A percentile compares a stretch with the other conserved stretches of the same genome.
Conservation (phyloP, 2,888 invertebrate genomes). For the Protodeltote pygarga region DNA sequence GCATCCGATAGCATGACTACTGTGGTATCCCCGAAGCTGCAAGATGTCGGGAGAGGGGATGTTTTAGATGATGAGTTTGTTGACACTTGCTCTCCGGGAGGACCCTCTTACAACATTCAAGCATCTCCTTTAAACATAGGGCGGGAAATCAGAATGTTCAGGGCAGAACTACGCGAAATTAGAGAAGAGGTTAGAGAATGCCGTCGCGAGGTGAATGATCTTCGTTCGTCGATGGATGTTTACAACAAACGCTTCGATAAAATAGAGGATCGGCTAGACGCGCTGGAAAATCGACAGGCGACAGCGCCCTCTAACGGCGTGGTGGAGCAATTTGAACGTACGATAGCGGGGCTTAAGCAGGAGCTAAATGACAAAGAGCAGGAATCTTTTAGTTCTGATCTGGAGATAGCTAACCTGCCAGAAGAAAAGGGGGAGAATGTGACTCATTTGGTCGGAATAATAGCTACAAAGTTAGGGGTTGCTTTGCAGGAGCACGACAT, state of each 20-base stretch:
- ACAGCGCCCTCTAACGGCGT: neutral
- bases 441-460: neutral
- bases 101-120: no score
- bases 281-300: neutral
- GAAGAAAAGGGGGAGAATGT: slow-evolving; percentile 4
- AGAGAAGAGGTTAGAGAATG: neutral
- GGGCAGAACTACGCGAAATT: neutral
- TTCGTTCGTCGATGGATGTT: neutral
- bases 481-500: slow-evolving; percentile 7
- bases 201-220: neutral
- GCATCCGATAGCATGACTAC: no score
- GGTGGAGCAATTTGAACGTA: neutral
- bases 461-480: slow-evolving; percentile 3
- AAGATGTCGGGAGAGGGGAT: no score
- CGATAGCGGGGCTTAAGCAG: neutral
- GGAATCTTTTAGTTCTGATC: slow-evolving; percentile 5
- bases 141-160: neutral
- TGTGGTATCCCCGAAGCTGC: no score
- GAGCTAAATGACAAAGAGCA: slow-evolving; percentile 15
- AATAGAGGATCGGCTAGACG: neutral
- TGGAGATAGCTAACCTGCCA: slow-evolving; percentile 8
- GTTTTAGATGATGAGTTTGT: no score
- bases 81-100: no score
- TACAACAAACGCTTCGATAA: neutral
- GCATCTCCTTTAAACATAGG: no score